These are phyloP conservation scores for Oreochromis aureus DNA, from an alignment of 2,113 vertebrate species.

Conservation along the genomic window DNA sequence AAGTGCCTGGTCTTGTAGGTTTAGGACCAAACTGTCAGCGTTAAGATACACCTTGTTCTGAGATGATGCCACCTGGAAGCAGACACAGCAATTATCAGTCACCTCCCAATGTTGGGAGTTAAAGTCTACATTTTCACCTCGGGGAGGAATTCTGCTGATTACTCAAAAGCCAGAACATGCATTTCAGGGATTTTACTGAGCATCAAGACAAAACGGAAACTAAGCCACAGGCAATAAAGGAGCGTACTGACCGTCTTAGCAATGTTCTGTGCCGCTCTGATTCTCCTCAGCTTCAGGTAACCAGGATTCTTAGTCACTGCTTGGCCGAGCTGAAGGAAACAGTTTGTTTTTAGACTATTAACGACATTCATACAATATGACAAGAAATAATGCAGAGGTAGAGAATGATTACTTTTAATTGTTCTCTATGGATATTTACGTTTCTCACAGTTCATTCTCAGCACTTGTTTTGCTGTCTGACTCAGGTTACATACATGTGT, in stretches of 20 bases:
- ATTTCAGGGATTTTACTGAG: neutral
- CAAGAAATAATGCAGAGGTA: neutral
- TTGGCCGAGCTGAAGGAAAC: conserved; percentile 76
- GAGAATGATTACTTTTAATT: neutral
- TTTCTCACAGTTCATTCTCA: neutral
- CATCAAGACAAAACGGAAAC: neutral
- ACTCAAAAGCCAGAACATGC: neutral
- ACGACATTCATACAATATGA: neutral
- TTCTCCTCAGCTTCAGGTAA: conserved; percentile 89
- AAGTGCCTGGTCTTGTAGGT: conserved; percentile 83
- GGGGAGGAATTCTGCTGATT: neutral
- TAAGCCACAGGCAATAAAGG: neutral
- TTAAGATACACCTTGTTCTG: conserved; percentile 92
- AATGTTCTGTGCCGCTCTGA: conserved; percentile 90
- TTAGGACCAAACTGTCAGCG: conserved; percentile 87
- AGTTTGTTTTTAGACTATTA: neutral
- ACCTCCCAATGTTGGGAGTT: neutral
- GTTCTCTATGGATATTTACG: neutral
- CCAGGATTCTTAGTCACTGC: conserved; percentile 89
- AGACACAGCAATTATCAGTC: neutral
- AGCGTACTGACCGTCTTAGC: conserved; percentile 82
- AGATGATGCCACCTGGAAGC: conserved; percentile 79
- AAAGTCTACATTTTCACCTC: neutral
- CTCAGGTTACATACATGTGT: neutral
- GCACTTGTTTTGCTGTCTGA: neutral